Base-by-base conservation (phyloP, 2,113 vertebrate species). In the Galeopterus variegatus region DNA sequence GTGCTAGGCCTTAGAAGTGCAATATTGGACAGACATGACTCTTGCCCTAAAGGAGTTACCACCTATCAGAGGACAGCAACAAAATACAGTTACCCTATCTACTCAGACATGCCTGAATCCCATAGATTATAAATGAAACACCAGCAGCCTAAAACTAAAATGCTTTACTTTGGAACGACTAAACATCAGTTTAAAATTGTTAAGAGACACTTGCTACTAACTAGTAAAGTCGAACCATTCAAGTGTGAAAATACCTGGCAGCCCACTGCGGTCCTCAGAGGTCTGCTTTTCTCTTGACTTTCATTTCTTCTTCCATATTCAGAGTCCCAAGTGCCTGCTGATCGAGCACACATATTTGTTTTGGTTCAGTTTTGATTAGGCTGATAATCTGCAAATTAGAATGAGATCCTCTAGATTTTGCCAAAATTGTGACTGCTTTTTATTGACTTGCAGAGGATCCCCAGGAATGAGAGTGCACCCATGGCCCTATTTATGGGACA, bases 381-480 rank as follows among this genome's bases (percentile, higher is more conserved):
- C 14, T 58, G 21, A 50, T 56, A 15, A 64, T 14, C 81, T 31
- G 70, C 36, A 52, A 88, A 24, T 33, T 26, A 26, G 50, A 73
- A n/a, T 9, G 19, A 73, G 83, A 58, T 36, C 14, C 6, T 56
- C 56, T 36, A 67, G 56, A 7, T 52, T 84, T 17, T 26, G 24
- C 73, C 33, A n/a, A 67, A 56, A 15, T 50, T 1, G 6, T 28
- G 17, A 65, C 24, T 31, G 82, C 56, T 18, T 81, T 56, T 36
- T 81, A 12, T 23, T 5, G 33, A 50, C 52, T 60, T 23, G 60
- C 4, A 10, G 13, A 52, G 23, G 80, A 48, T 8, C 14, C 56
- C 70, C 50, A 41, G 10, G 17, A 8, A 0, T 28, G 19, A 54
- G 64, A 60, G 19, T 0, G 0, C 8, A 11, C 19, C 33, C 1